Base-by-base conservation (phyloP, 2,113 vertebrate genomes). In the Paradoxurus hermaphroditus region DNA sequence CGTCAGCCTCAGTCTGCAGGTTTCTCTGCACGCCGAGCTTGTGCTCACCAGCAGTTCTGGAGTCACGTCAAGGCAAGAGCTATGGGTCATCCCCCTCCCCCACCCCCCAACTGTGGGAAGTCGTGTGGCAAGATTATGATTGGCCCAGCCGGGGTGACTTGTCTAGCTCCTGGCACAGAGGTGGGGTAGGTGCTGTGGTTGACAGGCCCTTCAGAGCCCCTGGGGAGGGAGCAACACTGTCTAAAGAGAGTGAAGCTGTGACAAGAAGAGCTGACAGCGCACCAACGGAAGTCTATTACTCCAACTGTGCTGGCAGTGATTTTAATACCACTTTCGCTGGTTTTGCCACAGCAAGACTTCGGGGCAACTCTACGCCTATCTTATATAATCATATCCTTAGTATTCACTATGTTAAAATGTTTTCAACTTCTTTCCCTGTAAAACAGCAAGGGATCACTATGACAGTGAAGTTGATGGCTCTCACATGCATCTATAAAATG, bases 111-210 rank as follows among this genome's bases (percentile, higher is more conserved):
- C 0, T 18, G 31, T 62, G 85, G 27, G 51, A 23, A n/a, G 81
- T 65, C 27, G 73, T 36, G 15, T 36, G 36, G 18, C 6, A 31
- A 84, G 44, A 13, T 0, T 34, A 34, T 1, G 34, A 34, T 5
- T 19, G 53, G 21, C 36, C 51, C 31, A 13, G 19, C 16, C 14
- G 15, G 6, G 11, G 29, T 2, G 14, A 19, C 29, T n/a, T 78
- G 27, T 41, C 51, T 2, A 62, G 19, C 46, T 18, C 7, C 0
- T 18, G 59, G 15, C 62, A 31, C 9, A 16, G 12, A 0, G 0
- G 4, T 62, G 5, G 23, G 1, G 4, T 11, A 19, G 0, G 18
- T 18, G 18, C 41, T 10, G 18, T 44, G 44, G 23, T 18, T 16
- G 25, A 73, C 25, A 31, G 34, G 18, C 19, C 72, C 56, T 44